Conservation (phyloP, 2,113 vertebrate species). For the Salminus brasiliensis region DNA sequence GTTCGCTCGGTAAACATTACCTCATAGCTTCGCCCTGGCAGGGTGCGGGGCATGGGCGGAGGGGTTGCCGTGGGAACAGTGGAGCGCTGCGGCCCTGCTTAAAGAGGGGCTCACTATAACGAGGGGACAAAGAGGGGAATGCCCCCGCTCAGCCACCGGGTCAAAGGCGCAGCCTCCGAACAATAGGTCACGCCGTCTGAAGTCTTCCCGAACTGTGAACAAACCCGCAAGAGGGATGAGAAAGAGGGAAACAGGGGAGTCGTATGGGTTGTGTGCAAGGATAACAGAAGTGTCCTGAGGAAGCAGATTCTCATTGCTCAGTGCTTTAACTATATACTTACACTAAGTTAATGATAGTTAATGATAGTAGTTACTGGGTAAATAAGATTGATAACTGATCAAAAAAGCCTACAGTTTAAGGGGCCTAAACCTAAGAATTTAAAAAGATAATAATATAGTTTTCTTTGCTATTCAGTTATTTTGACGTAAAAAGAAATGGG, state of each 20-base stretch:
- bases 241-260: constrained; percentile 55
- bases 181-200: constrained; percentile 74
- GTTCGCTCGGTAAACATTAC: constrained; percentile 61
- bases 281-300: neutral
- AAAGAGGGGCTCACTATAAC: constrained; percentile 72
- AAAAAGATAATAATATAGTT: too few species aligned
- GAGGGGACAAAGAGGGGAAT: constrained; percentile 81
- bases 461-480: too few species aligned
- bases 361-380: neutral
- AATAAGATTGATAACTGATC: neutral
- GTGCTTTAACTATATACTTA: neutral
- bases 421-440: too few species aligned
- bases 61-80: constrained; percentile 75
- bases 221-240: constrained; percentile 72
- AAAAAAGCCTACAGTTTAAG: too few species aligned
- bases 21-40: constrained; percentile 47
- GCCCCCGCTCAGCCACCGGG: constrained; percentile 75
- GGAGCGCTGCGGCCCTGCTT: constrained; percentile 69
- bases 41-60: constrained; percentile 48
- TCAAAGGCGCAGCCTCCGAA: constrained; percentile 78
- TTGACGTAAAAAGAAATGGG: too few species aligned
- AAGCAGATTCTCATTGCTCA: neutral
- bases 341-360: neutral
- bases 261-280: constrained; percentile 70
- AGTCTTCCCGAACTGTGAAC: constrained; percentile 69